A percentile compares a stretch with the other conserved stretches of the same genome.
These are phyloP conservation scores for Ptilodon capucinus DNA, from an alignment of 2,888 invertebrate species.

Conservation along the genomic window DNA sequence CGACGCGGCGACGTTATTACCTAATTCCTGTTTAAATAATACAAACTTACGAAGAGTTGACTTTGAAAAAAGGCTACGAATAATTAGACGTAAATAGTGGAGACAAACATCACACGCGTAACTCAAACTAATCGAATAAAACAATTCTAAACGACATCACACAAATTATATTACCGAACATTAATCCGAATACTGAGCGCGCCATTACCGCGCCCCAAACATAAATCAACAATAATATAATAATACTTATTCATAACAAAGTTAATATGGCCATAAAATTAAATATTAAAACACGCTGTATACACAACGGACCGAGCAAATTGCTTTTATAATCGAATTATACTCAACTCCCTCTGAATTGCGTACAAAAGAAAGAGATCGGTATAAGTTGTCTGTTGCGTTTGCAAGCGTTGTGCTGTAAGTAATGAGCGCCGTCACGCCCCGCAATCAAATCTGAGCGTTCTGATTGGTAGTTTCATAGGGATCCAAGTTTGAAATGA, in stretches of 20 bases:
- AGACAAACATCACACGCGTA: constrained; percentile 12
- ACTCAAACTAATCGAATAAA: constrained; percentile 29
- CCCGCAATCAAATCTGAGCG: constrained; percentile 65
- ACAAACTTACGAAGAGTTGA: too few relatives aligned
- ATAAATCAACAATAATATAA: constrained; percentile 65
- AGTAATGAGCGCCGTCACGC: constrained; percentile 76
- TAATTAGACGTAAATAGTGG: background rate
- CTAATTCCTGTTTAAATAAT: too few relatives aligned
- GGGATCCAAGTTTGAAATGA: constrained; percentile 64
- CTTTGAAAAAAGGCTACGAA: too few relatives aligned
- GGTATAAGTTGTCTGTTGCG: constrained; percentile 25
- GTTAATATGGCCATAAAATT: constrained; percentile 73
- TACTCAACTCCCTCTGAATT: constrained; percentile 31
- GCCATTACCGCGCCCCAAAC: constrained; percentile 63
- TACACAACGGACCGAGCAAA: constrained; percentile 54
- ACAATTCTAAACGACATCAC: constrained; percentile 19
- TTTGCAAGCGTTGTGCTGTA: constrained; percentile 36
- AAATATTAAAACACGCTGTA: constrained; percentile 75
- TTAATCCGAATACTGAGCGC: constrained; percentile 39
- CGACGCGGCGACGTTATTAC: too few relatives aligned
- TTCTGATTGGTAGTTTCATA: constrained; percentile 70
- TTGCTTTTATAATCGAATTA: constrained; percentile 49
- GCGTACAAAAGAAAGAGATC: constrained; percentile 40
- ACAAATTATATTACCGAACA: constrained; percentile 39
- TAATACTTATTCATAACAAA: constrained; percentile 74